These are phyloP conservation scores for Propithecus perrieri DNA, from an alignment of 2,797 vertebrate genomes.

Conservation along the genomic window DNA sequence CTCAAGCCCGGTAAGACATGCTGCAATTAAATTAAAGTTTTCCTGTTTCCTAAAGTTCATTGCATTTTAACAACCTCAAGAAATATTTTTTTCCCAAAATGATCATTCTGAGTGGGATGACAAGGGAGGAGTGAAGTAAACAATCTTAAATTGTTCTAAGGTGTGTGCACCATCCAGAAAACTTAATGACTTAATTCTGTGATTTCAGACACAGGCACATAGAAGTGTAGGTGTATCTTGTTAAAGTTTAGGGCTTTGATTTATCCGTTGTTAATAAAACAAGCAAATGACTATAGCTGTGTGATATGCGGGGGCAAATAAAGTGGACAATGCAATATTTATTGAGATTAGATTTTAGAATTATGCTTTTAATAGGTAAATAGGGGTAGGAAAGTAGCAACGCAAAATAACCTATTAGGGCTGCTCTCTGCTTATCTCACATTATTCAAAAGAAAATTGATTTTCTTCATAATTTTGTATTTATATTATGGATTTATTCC, in stretches of 20 bases:
- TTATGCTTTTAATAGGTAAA: not conserved
- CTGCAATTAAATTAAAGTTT: not conserved
- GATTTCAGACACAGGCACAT: not conserved
- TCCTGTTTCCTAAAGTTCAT: not conserved
- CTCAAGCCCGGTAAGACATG: constrained; percentile 93
- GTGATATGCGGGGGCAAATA: not conserved
- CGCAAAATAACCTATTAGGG: not conserved
- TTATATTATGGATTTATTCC: not conserved
- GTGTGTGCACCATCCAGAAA: not conserved
- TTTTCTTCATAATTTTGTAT: constrained; percentile 1
- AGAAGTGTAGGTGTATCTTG: not conserved
- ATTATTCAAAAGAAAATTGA: not conserved
- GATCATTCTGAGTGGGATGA: not conserved
- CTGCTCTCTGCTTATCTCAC: not conserved
- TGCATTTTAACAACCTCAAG: not conserved
- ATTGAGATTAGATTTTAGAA: constrained; percentile 36
- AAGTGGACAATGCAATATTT: not conserved
- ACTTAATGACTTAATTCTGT: not conserved
- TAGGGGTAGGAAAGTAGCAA: not conserved
- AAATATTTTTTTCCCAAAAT: not conserved
- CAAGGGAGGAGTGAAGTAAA: not conserved
- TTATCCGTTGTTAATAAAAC: not conserved
- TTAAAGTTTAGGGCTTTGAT: not conserved
- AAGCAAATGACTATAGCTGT: not conserved
- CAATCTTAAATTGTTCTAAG: not conserved